Evolutionary conservation across 2,888 invertebrate genomes (phyloP), one percentile per base, ranked within the genome.

Genomic region (Cyclophora punctaria): DNA sequence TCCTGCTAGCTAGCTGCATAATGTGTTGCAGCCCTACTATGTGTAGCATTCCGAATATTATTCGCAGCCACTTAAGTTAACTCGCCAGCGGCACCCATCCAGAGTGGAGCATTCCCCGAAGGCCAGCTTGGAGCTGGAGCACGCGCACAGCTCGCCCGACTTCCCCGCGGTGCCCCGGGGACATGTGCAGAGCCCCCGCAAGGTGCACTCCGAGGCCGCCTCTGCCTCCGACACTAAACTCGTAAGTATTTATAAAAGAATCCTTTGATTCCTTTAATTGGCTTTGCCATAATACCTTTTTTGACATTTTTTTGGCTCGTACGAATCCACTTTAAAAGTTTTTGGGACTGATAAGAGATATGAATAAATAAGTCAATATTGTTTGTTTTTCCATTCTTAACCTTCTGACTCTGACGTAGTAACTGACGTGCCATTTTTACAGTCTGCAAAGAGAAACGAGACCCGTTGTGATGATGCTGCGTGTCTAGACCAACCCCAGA

Each of bases 171-270:
- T 53, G 41, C 44, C 48, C n/a, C 50, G 57, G 33, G 55, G 49
- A 6, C 49, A 47, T 43, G 41, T 43, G 33, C 59, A 62, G 0
- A 7, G 35, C 34, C 35, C 47, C 4, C 53, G 37, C 2, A 69
- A 58, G 53, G 55, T 57, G 35, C 59, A 66, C 2, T 50, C 59
- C 3, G 73, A 75, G 20, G 66, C 63, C 5, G 49, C 62, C 44
- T 75, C 73, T 0, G 65, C 69, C 44, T 80, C 81, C 0, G 77
- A 78, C 53, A 62, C 71, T n/a, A 68, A 73, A 52, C 61, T 78
- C 66, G 77, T 75, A 47, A 63, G 62, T 59, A 20, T 20, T 20
- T 20, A 20, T 20, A 20, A 20, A 20, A 20, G 1, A 20, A 20
- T 1, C 2, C 20, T 20, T 20, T 20, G 20, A 20, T 20, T 20